Conservation (phyloP, 2,888 invertebrate species). For the Nycteola revayana region DNA sequence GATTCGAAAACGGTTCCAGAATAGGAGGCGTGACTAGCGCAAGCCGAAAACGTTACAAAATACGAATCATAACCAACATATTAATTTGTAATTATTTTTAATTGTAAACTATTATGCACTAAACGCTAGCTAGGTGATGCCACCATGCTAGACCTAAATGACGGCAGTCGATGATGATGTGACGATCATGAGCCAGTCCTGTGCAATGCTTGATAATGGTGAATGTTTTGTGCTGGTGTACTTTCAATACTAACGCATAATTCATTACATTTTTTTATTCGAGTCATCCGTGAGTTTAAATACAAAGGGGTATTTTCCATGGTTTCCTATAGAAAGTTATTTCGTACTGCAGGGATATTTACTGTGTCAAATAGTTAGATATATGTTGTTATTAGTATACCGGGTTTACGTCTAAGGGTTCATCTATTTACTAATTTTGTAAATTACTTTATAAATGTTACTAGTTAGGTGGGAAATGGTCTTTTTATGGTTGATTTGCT, state of each 20-base stretch:
- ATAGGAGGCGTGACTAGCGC: slow-evolving; percentile 62
- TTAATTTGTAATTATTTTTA: slow-evolving; percentile 32
- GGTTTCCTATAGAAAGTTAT: too few relatives aligned
- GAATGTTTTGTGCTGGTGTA: slow-evolving; percentile 73
- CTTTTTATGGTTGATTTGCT: slow-evolving; percentile 12
- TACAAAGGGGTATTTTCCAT: slow-evolving; percentile 24
- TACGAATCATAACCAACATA: slow-evolving; percentile 47
- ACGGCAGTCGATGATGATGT: slow-evolving; percentile 65
- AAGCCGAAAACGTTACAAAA: slow-evolving; percentile 52
- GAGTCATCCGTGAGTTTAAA: slow-evolving; percentile 21
- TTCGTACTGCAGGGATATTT: too few relatives aligned
- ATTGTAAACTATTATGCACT: slow-evolving; percentile 61
- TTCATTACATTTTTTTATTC: neutral
- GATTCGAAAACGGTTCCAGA: slow-evolving; percentile 66
- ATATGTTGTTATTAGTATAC: too few relatives aligned
- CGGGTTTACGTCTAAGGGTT: too few relatives aligned
- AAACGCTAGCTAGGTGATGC: slow-evolving; percentile 72
- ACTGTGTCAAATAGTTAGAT: too few relatives aligned
- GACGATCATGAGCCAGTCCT: slow-evolving; percentile 68
- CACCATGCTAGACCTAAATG: slow-evolving; percentile 77
- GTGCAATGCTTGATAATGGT: slow-evolving; percentile 77
- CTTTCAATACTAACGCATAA: slow-evolving; percentile 34
- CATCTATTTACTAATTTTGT: slow-evolving; percentile 27
- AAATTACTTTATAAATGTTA: slow-evolving; percentile 16
- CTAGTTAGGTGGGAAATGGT: slow-evolving; percentile 9